Conservation (phyloP, 1,140 invertebrate genomes). For the Ceratina calcarata region DNA sequence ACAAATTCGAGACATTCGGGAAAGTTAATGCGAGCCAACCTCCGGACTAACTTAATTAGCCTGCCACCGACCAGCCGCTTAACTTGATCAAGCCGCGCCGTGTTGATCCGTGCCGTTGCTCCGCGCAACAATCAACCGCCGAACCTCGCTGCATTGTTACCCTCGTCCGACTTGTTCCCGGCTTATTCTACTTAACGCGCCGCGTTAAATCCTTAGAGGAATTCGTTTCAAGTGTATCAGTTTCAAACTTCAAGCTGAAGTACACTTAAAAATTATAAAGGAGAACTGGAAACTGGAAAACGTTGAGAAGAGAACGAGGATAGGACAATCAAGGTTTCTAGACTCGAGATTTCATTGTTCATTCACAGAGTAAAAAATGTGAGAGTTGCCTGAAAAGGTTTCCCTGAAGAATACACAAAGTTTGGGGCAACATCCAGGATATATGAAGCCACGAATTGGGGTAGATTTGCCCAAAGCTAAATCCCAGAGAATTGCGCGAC, state of each 20-base stretch:
- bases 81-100: conserved; percentile 42
- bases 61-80: conserved; percentile 45
- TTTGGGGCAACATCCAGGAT: too few relatives aligned
- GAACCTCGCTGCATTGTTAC: background rate
- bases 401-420: too few relatives aligned
- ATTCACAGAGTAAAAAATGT: background rate
- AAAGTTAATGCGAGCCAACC: conserved; percentile 30
- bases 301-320: too few relatives aligned
- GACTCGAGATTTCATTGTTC: too few relatives aligned
- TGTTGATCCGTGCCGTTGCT: conserved; percentile 46
- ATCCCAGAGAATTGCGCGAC: background rate
- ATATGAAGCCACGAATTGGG: too few relatives aligned
- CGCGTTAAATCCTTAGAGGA: too few relatives aligned
- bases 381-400: background rate
- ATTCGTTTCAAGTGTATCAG: too few relatives aligned
- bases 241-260: too few relatives aligned
- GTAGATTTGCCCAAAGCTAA: background rate
- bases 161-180: background rate
- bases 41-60: conserved; percentile 55
- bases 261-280: too few relatives aligned
- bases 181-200: background rate
- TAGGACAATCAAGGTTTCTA: too few relatives aligned
- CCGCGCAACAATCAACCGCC: background rate
- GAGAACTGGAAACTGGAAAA: too few relatives aligned
- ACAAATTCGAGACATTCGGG: conserved; percentile 45